These are phyloP conservation scores for Linnaemya vulpina DNA, from an alignment of 2,888 invertebrate species.

Conservation along the genomic window DNA sequence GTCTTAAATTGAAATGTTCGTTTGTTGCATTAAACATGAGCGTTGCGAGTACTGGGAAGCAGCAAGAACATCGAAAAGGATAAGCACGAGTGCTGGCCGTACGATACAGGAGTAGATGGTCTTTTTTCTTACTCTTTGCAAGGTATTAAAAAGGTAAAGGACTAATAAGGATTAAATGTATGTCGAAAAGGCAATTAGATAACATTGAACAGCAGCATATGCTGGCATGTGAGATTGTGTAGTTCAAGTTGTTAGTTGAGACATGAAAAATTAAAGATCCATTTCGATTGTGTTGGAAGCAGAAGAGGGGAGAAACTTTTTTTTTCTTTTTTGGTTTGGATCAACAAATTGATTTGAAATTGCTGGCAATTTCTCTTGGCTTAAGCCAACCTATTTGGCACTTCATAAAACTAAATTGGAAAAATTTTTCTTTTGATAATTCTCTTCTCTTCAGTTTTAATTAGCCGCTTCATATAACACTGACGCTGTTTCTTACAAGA, in stretches of 20 bases:
- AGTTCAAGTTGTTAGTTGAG: constrained; percentile 9
- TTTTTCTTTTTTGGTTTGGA: too few relatives aligned
- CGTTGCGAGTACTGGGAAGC: not conserved
- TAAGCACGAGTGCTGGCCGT: constrained; percentile 67
- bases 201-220: constrained; percentile 67
- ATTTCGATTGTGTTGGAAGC: constrained; percentile 49
- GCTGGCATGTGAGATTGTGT: constrained; percentile 21
- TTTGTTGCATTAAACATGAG: constrained; percentile 46
- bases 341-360: constrained; percentile 73
- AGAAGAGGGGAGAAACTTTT: constrained; percentile 9
- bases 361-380: constrained; percentile 69
- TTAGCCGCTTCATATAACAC: too few relatives aligned
- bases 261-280: constrained; percentile 73
- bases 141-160: constrained; percentile 71
- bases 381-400: too few relatives aligned
- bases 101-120: constrained; percentile 18
- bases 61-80: constrained; percentile 56
- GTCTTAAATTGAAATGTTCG: constrained; percentile 31
- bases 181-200: constrained; percentile 82
- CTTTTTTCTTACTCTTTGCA: constrained; percentile 34
- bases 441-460: too few relatives aligned
- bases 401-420: constrained; percentile 34
- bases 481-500: too few relatives aligned
- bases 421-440: too few relatives aligned
- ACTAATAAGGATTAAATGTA: constrained; percentile 82